A percentile compares a stretch with the other conserved stretches of the same genome.
These are phyloP conservation scores for Trisateles emortualis DNA, from an alignment of 2,888 invertebrate species.

Conservation along the genomic window DNA sequence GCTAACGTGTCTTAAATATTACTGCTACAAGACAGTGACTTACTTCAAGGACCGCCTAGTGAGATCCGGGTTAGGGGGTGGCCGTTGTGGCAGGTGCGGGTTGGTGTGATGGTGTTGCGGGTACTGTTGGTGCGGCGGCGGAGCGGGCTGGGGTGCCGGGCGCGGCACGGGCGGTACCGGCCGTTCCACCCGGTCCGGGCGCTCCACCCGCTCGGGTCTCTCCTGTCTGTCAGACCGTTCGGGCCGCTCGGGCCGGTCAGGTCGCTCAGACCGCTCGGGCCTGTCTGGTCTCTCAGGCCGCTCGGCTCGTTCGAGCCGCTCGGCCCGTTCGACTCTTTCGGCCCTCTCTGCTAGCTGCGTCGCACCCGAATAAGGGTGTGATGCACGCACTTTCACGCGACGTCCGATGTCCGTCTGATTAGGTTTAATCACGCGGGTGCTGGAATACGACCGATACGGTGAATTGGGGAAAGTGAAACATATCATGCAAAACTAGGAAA, in stretches of 20 bases:
- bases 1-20: background rate
- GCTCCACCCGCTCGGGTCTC: conserved; percentile 43
- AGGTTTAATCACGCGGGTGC: conserved; percentile 97
- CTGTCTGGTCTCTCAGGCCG: conserved; percentile 59
- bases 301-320: conserved; percentile 65
- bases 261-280: conserved; percentile 62
- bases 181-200: conserved; percentile 56
- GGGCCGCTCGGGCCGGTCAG: conserved; percentile 58
- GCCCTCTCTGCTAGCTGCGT: conserved; percentile 64
- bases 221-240: conserved; percentile 53
- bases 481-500: conserved; percentile 11
- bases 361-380: conserved; percentile 74
- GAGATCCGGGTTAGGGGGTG: conserved; percentile 89
- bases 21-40: conserved; percentile 51
- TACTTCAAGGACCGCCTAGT: conserved; percentile 91
- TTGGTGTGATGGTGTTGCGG: conserved; percentile 59
- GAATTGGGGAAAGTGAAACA: conserved; percentile 29
- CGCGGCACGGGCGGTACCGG: conserved; percentile 50
- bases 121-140: conserved; percentile 49
- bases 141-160: conserved; percentile 51
- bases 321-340: conserved; percentile 64
- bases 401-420: conserved; percentile 96
- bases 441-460: conserved; percentile 73
- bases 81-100: conserved; percentile 78
- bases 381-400: conserved; percentile 91